phyloP scores from a whole-genome alignment of 1,140 invertebrate species.

The Papilio aristodemus region DNA sequence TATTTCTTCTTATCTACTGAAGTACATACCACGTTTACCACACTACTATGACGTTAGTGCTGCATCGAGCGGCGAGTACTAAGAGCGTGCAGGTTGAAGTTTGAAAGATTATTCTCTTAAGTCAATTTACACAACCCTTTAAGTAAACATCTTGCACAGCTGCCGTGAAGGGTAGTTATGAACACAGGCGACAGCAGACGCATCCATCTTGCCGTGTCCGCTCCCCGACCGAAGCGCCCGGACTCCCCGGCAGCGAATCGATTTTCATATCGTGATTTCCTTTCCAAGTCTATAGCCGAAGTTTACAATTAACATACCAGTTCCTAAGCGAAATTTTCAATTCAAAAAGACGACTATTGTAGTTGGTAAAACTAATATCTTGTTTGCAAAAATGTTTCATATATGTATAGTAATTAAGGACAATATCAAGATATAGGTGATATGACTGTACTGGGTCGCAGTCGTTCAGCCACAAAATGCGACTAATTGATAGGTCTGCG shows the following conservation, averaged over 20 bases:
- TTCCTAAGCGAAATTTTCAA: too few relatives aligned
- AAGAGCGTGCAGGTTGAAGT: too few relatives aligned
- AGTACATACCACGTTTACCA: too few relatives aligned
- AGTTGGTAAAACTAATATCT: too few relatives aligned
- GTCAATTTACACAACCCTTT: too few relatives aligned
- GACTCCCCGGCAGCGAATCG: neutral
- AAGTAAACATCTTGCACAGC: neutral
- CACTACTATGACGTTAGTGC: too few relatives aligned
- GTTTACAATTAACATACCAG: neutral
- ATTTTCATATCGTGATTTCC: constrained; percentile 5
- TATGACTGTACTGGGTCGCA: neutral
- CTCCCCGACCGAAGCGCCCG: neutral
- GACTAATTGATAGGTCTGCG: constrained; percentile 22
- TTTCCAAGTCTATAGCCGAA: neutral
- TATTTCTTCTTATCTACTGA: too few relatives aligned
- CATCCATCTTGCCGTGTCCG: constrained; percentile 15
- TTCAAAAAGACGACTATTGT: too few relatives aligned
- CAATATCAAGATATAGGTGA: neutral
- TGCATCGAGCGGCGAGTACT: too few relatives aligned
- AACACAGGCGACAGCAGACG: neutral
- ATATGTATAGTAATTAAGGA: too few relatives aligned
- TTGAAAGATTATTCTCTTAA: too few relatives aligned
- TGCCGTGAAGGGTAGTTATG: neutral
- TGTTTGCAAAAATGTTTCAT: too few relatives aligned
- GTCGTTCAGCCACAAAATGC: constrained; percentile 15